Percentiles rank a stretch among this genome's conserved stretches.
Evolutionary conservation across 2,113 vertebrate genomes (phyloP).

Genomic region (Rhombomys opimus): DNA sequence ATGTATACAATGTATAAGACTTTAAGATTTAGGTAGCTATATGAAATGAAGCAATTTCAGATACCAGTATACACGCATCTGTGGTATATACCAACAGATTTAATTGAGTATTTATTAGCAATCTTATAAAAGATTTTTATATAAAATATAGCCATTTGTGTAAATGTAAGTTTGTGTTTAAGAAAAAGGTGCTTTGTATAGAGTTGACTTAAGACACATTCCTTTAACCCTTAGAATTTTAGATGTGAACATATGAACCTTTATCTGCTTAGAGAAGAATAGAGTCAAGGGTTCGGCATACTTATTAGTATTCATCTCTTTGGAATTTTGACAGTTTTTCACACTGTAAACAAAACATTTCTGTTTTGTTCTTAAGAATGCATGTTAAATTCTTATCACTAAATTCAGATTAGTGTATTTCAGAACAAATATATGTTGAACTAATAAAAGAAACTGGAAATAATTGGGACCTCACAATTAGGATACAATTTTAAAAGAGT

Average conservation of each 20-base stretch:
- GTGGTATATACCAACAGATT: background rate
- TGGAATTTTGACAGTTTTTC: background rate
- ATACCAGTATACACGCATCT: background rate
- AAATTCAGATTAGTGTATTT: background rate
- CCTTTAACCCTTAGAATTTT: slow-evolving; percentile 20
- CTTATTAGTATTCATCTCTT: background rate
- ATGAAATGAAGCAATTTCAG: background rate
- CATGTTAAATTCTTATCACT: background rate
- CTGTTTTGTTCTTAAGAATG: background rate
- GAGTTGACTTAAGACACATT: background rate
- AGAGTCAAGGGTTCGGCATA: background rate
- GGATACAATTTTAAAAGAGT: background rate
- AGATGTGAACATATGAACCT: background rate
- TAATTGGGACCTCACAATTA: background rate
- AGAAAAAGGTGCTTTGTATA: background rate
- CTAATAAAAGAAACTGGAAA: slow-evolving; percentile 13
- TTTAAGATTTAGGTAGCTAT: background rate
- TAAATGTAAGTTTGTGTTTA: background rate
- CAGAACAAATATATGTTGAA: background rate
- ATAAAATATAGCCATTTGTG: background rate
- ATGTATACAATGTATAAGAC: background rate
- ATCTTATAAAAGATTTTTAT: background rate
- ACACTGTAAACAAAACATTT: background rate
- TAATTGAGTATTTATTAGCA: background rate
- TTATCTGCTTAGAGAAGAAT: background rate